phyloP scores from a whole-genome alignment of 2,888 invertebrate species.

The Melinopterus prodromus region DNA sequence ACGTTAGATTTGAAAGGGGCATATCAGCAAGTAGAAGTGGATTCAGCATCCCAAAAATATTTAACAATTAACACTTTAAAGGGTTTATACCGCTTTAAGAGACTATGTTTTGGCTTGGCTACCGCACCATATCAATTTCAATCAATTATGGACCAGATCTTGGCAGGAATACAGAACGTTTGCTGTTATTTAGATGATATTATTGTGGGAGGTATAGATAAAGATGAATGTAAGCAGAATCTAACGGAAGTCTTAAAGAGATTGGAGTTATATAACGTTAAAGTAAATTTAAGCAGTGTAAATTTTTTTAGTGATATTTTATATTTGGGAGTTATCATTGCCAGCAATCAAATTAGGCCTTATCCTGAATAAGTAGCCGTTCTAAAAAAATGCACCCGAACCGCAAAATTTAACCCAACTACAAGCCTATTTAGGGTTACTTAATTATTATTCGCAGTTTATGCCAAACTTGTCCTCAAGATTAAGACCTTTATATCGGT shows the following conservation, averaged over 20 bases:
- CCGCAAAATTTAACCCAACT: constrained; percentile 38
- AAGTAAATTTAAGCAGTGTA: constrained; percentile 41
- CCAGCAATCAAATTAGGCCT: constrained; percentile 48
- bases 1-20: constrained; percentile 42
- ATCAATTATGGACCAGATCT: constrained; percentile 35
- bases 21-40: constrained; percentile 43
- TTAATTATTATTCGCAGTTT: constrained; percentile 37
- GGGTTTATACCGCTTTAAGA: constrained; percentile 43
- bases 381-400: constrained; percentile 35
- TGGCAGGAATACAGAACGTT: constrained; percentile 26
- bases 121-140: constrained; percentile 44
- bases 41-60: constrained; percentile 41
- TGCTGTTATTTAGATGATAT: constrained; percentile 44
- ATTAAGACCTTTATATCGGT: constrained; percentile 36
- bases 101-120: constrained; percentile 44
- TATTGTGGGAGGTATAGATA: constrained; percentile 32
- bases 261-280: constrained; percentile 39
- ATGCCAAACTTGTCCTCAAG: constrained; percentile 12
- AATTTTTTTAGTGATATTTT: constrained; percentile 39
- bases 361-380: constrained; percentile 36
- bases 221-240: constrained; percentile 30
- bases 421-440: constrained; percentile 34
- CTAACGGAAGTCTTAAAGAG: constrained; percentile 35
- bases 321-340: constrained; percentile 40
- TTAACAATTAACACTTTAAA: constrained; percentile 48